Conservation (phyloP, 2,113 vertebrate species). For the Hydrolagus affinis region DNA sequence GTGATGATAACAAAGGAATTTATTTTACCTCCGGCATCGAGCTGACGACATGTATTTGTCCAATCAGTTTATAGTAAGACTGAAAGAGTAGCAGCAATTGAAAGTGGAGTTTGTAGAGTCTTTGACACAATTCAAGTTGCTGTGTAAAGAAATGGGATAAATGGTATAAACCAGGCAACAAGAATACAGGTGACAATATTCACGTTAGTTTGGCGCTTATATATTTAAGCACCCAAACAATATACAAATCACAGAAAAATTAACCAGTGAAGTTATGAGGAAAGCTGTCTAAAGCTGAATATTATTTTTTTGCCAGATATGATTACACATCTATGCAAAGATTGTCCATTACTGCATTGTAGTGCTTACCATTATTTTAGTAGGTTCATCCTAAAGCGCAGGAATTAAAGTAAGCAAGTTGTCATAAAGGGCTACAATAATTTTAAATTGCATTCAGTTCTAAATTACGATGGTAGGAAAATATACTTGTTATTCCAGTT, state of each 20-base stretch:
- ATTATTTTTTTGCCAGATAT: not conserved
- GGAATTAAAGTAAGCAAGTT: slow-evolving; percentile 5
- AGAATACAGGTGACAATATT: not conserved
- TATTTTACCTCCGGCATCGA: slow-evolving; percentile 83
- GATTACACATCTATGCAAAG: slow-evolving; percentile 1
- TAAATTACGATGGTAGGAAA: not conserved
- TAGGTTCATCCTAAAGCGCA: not conserved
- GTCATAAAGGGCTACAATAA: not conserved
- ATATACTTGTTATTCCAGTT: too few species aligned
- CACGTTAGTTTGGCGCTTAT: not conserved
- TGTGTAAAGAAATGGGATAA: slow-evolving; percentile 44
- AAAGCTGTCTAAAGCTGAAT: not conserved
- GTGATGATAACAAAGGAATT: not conserved
- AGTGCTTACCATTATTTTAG: not conserved
- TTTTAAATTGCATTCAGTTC: not conserved
- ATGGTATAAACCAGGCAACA: slow-evolving; percentile 38
- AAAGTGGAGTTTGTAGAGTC: slow-evolving; percentile 95
- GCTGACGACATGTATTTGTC: slow-evolving; percentile 89
- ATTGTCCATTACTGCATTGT: not conserved
- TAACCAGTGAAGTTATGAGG: not conserved
- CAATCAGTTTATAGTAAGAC: slow-evolving; percentile 95
- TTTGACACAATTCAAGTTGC: slow-evolving; percentile 97
- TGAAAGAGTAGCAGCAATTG: slow-evolving; percentile 96
- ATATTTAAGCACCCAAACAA: not conserved
- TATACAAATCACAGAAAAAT: not conserved